phyloP scores from a whole-genome alignment of 2,797 vertebrate species.

The Psittacula derbiana region DNA sequence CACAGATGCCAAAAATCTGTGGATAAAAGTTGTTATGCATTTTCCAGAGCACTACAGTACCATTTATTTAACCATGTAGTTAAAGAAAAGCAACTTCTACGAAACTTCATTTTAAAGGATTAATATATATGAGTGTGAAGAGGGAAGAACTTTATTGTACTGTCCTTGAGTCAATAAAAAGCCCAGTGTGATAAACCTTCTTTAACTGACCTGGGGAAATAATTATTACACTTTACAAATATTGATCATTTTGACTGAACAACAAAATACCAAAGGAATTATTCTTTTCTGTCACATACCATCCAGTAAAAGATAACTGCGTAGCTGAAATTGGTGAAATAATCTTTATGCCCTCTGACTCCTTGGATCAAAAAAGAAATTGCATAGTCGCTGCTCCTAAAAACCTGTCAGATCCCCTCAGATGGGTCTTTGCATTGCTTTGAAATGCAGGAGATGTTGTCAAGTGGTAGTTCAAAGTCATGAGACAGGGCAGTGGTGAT shows the following conservation, averaged over 20 bases:
- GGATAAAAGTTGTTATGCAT: background rate
- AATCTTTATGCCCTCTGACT: background rate
- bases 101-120: slow-evolving; percentile 7
- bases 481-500: background rate
- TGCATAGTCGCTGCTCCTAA: background rate
- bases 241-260: background rate
- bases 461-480: background rate
- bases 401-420: background rate
- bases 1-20: slow-evolving; percentile 6
- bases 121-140: background rate
- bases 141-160: background rate
- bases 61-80: background rate
- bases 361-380: background rate
- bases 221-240: background rate
- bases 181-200: background rate
- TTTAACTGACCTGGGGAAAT: background rate
- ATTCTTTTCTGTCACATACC: background rate
- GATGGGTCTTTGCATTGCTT: background rate
- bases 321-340: background rate
- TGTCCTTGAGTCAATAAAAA: background rate
- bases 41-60: background rate
- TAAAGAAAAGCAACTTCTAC: background rate
- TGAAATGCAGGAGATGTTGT: background rate
- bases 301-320: background rate
- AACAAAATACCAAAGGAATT: background rate